Evolutionary conservation across 1,140 invertebrate species (phyloP), one percentile per base, ranked within the genome.

Genomic region (Chymomyza costata): DNA sequence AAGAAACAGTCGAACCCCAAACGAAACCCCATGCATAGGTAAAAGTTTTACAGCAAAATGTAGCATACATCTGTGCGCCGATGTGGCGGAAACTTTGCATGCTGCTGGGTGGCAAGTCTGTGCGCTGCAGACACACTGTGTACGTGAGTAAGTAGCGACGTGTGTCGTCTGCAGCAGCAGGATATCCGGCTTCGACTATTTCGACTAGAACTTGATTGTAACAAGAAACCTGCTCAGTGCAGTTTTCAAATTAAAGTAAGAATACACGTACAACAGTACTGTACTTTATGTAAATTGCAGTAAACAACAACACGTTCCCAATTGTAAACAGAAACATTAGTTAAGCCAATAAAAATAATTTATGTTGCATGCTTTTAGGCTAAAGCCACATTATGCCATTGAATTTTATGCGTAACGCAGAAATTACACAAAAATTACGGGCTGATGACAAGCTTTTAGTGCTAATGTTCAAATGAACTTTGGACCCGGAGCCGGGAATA

Each of bases 181-280:
- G 73, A 78, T 80, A 73, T 80, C 71, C 71, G 71, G 59, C 80
- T 71, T 55, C 59, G 35, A 76, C 61, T n/a, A n/a, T n/a, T n/a
- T n/a, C n/a, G n/a, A n/a, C n/a, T n/a, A n/a, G n/a, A n/a, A n/a
- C n/a, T n/a, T n/a, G n/a, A n/a, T n/a, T n/a, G n/a, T n/a, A n/a
- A n/a, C n/a, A n/a, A n/a, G n/a, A n/a, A n/a, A n/a, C n/a, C n/a
- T n/a, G n/a, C n/a, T n/a, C n/a, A n/a, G n/a, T n/a, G n/a, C n/a
- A n/a, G n/a, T n/a, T n/a, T n/a, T n/a, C n/a, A n/a, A n/a, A n/a
- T n/a, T n/a, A n/a, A n/a, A n/a, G n/a, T n/a, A n/a, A n/a, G n/a
- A n/a, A n/a, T n/a, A n/a, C n/a, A n/a, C n/a, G n/a, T n/a, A n/a
- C n/a, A n/a, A n/a, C n/a, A n/a, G n/a, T n/a, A n/a, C n/a, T n/a